Percentiles rank a stretch among this genome's conserved stretches.
Evolutionary conservation across 1,140 invertebrate species (phyloP).

Genomic region (Helicoverpa zea): DNA sequence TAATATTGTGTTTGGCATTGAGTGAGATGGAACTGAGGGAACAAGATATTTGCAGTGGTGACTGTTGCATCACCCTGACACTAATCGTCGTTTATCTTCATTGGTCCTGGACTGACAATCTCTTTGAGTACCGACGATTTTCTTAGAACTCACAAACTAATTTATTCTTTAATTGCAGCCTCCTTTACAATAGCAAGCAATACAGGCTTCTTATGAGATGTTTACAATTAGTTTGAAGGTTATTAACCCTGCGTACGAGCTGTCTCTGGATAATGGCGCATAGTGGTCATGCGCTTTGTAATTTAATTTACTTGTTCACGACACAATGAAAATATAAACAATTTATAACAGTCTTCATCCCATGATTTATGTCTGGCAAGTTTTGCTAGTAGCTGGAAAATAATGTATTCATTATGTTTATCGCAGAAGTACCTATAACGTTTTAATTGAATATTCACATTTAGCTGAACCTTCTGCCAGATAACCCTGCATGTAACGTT

Average conservation of each 20-base stretch:
- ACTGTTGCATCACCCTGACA: constrained; percentile 38
- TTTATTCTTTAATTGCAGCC: constrained; percentile 16
- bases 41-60: constrained; percentile 9
- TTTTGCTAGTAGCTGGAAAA: neutral
- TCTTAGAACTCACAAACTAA: constrained; percentile 25
- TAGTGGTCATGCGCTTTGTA: constrained; percentile 16
- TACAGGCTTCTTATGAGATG: constrained; percentile 5
- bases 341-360: neutral
- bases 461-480: neutral
- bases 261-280: neutral
- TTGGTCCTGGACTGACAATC: constrained; percentile 23
- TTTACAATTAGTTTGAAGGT: constrained; percentile 28
- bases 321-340: constrained; percentile 6
- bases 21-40: constrained; percentile 17
- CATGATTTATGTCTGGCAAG: neutral
- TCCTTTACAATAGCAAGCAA: constrained; percentile 1
- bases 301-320: neutral
- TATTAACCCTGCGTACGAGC: constrained; percentile 17
- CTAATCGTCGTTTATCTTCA: constrained; percentile 30
- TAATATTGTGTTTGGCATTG: constrained; percentile 16
- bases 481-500: neutral
- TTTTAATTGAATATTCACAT: neutral
- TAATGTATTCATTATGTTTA: neutral
- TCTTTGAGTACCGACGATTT: constrained; percentile 26
- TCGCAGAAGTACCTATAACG: neutral